Conservation (phyloP, 2,113 vertebrate species). For the Dascyllus trimaculatus region DNA sequence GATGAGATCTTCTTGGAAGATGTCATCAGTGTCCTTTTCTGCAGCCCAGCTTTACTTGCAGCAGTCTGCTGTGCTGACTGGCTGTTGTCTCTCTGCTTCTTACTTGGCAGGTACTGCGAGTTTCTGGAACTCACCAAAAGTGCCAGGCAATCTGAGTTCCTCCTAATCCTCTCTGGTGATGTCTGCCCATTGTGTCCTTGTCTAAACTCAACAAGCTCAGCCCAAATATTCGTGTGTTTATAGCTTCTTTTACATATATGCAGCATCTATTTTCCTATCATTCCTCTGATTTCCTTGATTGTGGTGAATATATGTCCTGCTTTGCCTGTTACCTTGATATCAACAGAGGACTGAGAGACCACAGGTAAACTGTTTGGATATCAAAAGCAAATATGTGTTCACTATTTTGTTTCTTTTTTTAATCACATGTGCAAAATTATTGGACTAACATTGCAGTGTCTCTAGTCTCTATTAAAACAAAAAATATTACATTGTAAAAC, state of each 20-base stretch:
- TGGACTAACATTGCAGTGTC: no score
- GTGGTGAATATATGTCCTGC: not conserved
- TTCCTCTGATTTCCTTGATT: not conserved
- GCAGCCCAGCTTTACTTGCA: not conserved
- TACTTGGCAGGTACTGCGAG: not conserved
- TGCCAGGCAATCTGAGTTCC: not conserved
- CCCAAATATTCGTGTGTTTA: not conserved
- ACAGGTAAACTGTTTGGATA: no score
- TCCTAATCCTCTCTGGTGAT: not conserved
- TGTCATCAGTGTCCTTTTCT: slow-evolving; percentile 16
- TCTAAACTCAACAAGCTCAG: not conserved
- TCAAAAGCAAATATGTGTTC: no score
- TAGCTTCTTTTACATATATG: not conserved
- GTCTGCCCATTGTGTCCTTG: not conserved
- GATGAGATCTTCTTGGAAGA: slow-evolving; percentile 13
- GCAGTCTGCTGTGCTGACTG: not conserved
- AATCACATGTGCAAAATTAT: no score
- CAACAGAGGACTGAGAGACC: not conserved
- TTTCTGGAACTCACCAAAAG: slow-evolving; percentile 15
- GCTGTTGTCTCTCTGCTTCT: not conserved
- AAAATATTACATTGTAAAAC: no score
- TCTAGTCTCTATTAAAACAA: no score
- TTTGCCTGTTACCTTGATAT: not conserved
- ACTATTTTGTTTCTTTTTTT: no score
- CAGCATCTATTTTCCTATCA: not conserved